Conservation (phyloP, 2,888 invertebrate species). For the Drosophila mercatorum region DNA sequence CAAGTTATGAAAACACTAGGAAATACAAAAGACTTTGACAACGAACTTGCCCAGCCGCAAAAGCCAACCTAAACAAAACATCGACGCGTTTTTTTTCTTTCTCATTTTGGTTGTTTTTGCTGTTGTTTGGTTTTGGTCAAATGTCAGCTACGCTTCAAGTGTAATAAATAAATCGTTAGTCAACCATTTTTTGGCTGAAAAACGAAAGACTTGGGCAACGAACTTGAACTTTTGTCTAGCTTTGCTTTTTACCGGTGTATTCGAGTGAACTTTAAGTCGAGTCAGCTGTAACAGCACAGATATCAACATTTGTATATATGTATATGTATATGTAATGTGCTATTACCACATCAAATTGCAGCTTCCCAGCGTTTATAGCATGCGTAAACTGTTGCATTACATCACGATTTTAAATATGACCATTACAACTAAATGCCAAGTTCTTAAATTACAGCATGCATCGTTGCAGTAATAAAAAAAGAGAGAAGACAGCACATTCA, state of each 20-base stretch:
- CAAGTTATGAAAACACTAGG: constrained; percentile 49
- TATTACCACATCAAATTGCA: constrained; percentile 24
- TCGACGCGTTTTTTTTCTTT: constrained; percentile 37
- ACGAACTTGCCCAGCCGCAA: constrained; percentile 67
- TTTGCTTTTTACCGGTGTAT: constrained; percentile 9
- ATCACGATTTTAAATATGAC: constrained; percentile 67
- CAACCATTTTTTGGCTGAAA: constrained; percentile 32
- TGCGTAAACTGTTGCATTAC: constrained; percentile 66
- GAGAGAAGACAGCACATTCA: constrained; percentile 45
- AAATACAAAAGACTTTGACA: constrained; percentile 73
- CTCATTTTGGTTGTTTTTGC: constrained; percentile 20
- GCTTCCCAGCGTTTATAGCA: constrained; percentile 25
- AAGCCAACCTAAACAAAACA: constrained; percentile 41
- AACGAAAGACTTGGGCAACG: constrained; percentile 59
- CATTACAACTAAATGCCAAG: constrained; percentile 69
- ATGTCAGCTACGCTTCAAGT: constrained; percentile 64
- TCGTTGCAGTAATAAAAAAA: constrained; percentile 12
- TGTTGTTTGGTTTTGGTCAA: constrained; percentile 54
- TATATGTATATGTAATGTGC: neutral
- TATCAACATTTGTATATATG: neutral
- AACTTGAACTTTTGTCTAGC: constrained; percentile 70
- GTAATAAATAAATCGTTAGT: constrained; percentile 70
- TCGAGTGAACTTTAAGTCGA: constrained; percentile 40
- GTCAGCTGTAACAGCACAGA: constrained; percentile 3
- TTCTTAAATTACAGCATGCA: constrained; percentile 59